A percentile compares a stretch with the other conserved stretches of the same genome.
Conservation (phyloP, 2,797 vertebrate species). For the Typhlichthys eigenmanni region DNA sequence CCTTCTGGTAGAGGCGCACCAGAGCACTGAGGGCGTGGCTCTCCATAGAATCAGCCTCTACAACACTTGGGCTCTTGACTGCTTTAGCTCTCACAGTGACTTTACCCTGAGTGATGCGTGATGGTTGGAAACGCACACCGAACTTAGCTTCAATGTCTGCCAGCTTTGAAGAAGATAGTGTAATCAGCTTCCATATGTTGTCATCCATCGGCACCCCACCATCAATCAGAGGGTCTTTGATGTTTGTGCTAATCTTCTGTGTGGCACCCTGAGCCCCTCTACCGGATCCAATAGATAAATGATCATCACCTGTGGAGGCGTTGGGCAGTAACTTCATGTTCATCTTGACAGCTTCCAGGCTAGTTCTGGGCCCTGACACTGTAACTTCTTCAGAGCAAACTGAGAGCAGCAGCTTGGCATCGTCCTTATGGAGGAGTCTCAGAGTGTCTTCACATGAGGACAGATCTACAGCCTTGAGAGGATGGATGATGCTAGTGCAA, state of each 20-base stretch:
- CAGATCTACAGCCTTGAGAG: conserved; percentile 10
- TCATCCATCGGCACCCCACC: conserved; percentile 41
- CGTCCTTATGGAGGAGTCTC: neutral
- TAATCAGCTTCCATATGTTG: conserved; percentile 44
- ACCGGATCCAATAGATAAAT: neutral
- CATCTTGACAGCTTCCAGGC: neutral
- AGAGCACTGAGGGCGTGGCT: conserved; percentile 66
- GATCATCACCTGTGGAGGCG: fast-evolving
- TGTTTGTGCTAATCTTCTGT: conserved; percentile 22
- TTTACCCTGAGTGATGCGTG: fast-evolving
- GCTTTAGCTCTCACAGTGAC: conserved; percentile 36
- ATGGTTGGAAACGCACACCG: conserved; percentile 41
- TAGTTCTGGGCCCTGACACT: neutral
- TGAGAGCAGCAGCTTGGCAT: conserved; percentile 40
- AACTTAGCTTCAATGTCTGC: conserved; percentile 50
- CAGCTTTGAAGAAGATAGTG: fast-evolving
- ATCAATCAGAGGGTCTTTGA: conserved; percentile 32
- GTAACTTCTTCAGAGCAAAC: conserved; percentile 14
- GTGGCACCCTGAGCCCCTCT: fast-evolving
- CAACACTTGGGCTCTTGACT: neutral
- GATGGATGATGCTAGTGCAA: fast-evolving
- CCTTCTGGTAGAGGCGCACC: conserved; percentile 65
- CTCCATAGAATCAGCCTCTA: conserved; percentile 39
- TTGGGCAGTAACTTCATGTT: neutral
- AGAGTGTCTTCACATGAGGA: neutral